Base-by-base conservation (phyloP, 2,797 vertebrate species). In the Orestias chungarensis region DNA sequence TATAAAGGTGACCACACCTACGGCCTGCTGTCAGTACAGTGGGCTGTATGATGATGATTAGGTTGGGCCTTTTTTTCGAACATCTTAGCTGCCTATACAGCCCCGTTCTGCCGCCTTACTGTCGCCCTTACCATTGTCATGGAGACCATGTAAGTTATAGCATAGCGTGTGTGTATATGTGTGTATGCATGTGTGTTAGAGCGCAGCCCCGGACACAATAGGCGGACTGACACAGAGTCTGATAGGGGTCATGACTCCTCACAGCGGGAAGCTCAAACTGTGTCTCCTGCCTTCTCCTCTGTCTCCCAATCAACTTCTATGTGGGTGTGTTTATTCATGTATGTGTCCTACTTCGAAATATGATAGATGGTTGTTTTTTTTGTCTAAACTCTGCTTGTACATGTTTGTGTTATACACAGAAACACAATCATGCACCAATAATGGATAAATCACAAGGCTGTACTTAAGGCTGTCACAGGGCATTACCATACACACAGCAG, bases 221-320 rank as follows among this genome's bases (percentile, higher is more conserved):
- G 96, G 94, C 95, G 95, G 95, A 95, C 96, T 98, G 97, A 97
- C 97, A 97, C 95, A 95, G 96, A 98, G 97, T 97, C 96, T 98
- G 97, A 98, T 98, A 96, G 96, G 96, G 96, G 96, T 96, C 94
- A 92, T 94, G 93, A 95, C 97, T 96, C 95, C 93, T 94, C 95
- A 93, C 94, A 92, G 93, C 87, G 57, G 93, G 94, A 85, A 62
- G 69, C 83, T 87, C 78, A 88, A 91, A 92, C 89, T 86, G 83
- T 93, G 95, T 94, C 96, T 97, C 91, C 87, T 86, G 82, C 83
- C 79, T 86, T 89, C 85, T 85, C 85, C 86, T 82, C 87, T 90
- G 86, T 89, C 66, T 87, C 95, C 95, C 94, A 95, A 95, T 96
- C 95, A 95, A 94, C 95, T 94, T 90, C 91, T 91, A 59, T 43